Evolutionary conservation across 1,140 invertebrate species (phyloP).

Genomic region (Microplitis mediator): DNA sequence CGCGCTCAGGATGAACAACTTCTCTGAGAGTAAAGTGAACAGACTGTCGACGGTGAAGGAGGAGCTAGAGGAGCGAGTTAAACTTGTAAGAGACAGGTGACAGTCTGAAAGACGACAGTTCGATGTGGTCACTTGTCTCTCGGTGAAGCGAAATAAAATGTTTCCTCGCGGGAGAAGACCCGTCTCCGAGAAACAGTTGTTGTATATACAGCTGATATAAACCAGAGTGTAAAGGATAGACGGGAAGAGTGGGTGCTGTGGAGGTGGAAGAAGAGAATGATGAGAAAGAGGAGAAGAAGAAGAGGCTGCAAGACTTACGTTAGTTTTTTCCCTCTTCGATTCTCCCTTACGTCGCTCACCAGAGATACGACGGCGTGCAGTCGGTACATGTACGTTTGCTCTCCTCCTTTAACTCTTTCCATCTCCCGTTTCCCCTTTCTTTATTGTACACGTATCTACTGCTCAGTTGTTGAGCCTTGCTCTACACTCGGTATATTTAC

Average conservation of each 20-base stretch:
- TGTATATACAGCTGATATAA: neutral
- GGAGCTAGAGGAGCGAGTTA: constrained; percentile 21
- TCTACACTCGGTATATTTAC: constrained; percentile 45
- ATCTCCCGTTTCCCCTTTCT: neutral
- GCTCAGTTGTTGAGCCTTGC: constrained; percentile 15
- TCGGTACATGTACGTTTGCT: neutral
- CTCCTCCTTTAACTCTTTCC: constrained; percentile 8
- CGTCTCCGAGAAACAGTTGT: neutral
- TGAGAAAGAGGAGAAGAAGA: too few species aligned
- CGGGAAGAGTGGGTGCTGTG: neutral
- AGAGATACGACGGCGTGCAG: too few species aligned
- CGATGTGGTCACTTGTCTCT: constrained; percentile 57
- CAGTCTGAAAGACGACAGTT: constrained; percentile 55
- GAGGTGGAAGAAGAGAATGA: too few species aligned
- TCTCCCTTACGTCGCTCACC: too few species aligned
- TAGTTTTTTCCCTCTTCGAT: too few species aligned
- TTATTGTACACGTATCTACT: constrained; percentile 8
- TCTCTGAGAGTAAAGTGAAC: too few species aligned
- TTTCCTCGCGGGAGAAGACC: constrained; percentile 29
- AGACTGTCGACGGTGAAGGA: too few species aligned
- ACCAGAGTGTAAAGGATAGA: neutral
- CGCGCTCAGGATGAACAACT: too few species aligned
- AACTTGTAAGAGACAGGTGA: constrained; percentile 43
- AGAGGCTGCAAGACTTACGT: too few species aligned
- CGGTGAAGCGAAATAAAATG: constrained; percentile 50